Percentiles rank a stretch among this genome's conserved stretches.
Evolutionary conservation across 1,140 invertebrate species (phyloP).

Genomic region (roundworm (Caenorhabditis elegans)): DNA sequence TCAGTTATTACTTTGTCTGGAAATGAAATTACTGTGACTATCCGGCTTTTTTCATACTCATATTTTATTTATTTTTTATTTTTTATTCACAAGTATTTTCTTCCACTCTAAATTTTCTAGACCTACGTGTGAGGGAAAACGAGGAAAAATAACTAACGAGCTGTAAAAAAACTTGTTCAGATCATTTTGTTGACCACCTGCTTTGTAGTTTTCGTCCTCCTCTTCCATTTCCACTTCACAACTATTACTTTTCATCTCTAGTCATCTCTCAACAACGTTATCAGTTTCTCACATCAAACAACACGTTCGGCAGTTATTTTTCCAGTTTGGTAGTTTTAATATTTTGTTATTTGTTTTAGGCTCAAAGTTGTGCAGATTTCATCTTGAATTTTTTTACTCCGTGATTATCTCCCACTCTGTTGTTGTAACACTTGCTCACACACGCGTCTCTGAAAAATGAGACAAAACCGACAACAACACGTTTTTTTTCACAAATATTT

Average conservation of each 20-base stretch:
- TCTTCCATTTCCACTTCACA: background rate
- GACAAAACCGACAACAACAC: conserved; percentile 13
- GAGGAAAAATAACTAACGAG: background rate
- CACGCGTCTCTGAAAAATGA: background rate
- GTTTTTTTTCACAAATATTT: background rate
- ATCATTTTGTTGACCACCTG: conserved; percentile 17
- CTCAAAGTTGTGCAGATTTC: background rate
- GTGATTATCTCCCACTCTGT: background rate
- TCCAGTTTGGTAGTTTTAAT: too few species aligned
- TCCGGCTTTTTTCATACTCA: too few species aligned
- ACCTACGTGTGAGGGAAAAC: conserved; percentile 5
- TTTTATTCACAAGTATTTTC: background rate
- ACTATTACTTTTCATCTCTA: background rate
- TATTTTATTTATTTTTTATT: too few species aligned
- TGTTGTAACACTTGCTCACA: background rate
- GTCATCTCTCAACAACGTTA: background rate
- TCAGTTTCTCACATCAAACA: background rate
- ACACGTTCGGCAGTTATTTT: background rate
- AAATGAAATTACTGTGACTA: too few species aligned
- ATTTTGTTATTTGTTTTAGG: background rate
- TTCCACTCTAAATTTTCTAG: background rate
- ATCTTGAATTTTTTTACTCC: background rate
- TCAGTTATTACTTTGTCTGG: too few species aligned
- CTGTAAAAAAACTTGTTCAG: conserved; percentile 21
- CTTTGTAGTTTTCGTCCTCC: background rate